Percentiles rank a stretch among this genome's conserved stretches.
Conservation (phyloP, 2,797 vertebrate species). For the Takifugu rubripes region DNA sequence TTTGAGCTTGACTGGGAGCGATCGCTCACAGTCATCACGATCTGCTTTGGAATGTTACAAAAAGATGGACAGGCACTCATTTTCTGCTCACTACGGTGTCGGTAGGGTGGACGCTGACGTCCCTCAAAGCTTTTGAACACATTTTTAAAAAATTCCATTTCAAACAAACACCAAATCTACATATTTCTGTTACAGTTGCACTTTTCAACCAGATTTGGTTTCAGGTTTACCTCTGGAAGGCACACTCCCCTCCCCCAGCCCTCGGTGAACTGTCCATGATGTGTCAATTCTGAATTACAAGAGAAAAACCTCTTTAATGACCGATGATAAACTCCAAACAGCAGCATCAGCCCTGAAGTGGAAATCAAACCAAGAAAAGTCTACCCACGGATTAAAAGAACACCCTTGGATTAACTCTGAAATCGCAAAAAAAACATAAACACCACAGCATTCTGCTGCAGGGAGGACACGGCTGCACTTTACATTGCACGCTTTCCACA, state of each 20-base stretch:
- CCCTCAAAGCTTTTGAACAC: conserved; percentile 4
- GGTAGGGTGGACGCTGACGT: neutral
- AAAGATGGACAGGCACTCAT: conserved; percentile 10
- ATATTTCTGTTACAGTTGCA: neutral
- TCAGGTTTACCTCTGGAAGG: neutral
- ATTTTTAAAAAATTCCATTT: neutral
- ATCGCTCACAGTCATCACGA: conserved; percentile 26
- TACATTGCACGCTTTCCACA: conserved; percentile 61
- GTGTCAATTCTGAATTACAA: too few species aligned
- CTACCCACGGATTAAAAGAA: conserved; percentile 6
- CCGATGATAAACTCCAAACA: too few species aligned
- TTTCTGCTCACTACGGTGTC: too few species aligned
- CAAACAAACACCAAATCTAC: too few species aligned
- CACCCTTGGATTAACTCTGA: conserved; percentile 12
- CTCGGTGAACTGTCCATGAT: too few species aligned
- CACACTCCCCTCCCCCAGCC: too few species aligned
- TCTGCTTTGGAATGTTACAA: conserved; percentile 29
- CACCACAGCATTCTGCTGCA: conserved; percentile 10
- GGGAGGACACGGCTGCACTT: conserved; percentile 17
- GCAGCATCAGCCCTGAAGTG: conserved; percentile 15
- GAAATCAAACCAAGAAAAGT: conserved; percentile 15
- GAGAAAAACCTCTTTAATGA: too few species aligned
- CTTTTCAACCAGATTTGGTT: neutral
- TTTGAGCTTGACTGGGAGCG: conserved; percentile 34
- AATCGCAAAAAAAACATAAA: conserved; percentile 2